Evolutionary conservation across 2,888 invertebrate species (phyloP).

Genomic region (Brenthis hecate): DNA sequence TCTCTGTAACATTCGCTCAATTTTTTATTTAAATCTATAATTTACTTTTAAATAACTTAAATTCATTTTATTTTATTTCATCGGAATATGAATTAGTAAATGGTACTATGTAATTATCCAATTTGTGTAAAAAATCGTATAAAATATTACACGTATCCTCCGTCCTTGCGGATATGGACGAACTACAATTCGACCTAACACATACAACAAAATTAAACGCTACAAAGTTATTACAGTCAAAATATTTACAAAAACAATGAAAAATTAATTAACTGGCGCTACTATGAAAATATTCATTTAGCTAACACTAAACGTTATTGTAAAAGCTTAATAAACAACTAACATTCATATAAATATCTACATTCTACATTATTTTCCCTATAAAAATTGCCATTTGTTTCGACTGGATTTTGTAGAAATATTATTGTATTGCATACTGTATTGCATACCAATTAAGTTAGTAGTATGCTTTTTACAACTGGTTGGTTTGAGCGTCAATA

Average conservation of each 20-base stretch:
- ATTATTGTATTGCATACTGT: constrained; percentile 23
- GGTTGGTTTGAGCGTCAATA: constrained; percentile 24
- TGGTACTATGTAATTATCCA: constrained; percentile 27
- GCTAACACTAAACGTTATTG: constrained; percentile 50
- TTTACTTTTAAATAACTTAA: constrained; percentile 19
- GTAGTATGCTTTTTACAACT: constrained; percentile 12
- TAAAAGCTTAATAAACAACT: constrained; percentile 69
- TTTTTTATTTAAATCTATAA: constrained; percentile 5
- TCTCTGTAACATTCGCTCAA: constrained; percentile 2
- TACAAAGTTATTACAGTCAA: constrained; percentile 42
- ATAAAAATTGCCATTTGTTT: constrained; percentile 21
- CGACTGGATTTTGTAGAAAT: constrained; percentile 15
- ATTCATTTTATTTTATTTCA: constrained; percentile 20
- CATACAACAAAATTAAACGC: constrained; percentile 32
- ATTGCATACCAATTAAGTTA: constrained; percentile 7
- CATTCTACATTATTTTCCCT: constrained; percentile 60
- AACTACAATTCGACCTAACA: constrained; percentile 35
- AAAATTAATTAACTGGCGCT: constrained; percentile 32
- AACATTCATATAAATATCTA: constrained; percentile 76
- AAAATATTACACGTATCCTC: constrained; percentile 31
- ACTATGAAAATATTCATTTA: constrained; percentile 34
- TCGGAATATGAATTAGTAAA: constrained; percentile 9
- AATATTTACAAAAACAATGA: constrained; percentile 62
- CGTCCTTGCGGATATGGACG: constrained; percentile 31
- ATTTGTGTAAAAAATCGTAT: constrained; percentile 37